phyloP scores from a whole-genome alignment of 2,888 invertebrate species.

The Platynereis dumerilii region DNA sequence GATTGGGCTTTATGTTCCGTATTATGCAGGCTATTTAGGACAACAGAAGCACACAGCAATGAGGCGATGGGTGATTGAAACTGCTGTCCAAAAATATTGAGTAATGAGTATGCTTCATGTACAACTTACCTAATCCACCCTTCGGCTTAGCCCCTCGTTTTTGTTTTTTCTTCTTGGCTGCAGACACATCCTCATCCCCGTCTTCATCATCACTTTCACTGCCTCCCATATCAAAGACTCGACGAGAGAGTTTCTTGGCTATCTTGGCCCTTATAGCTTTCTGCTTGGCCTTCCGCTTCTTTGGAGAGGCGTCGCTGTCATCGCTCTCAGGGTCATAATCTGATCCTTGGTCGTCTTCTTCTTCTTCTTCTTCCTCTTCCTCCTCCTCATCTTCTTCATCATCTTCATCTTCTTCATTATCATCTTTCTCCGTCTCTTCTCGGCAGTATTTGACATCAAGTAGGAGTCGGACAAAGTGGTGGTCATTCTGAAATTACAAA shows the following conservation, averaged over 20 bases:
- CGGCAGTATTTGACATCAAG: constrained; percentile 51
- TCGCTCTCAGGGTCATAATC: constrained; percentile 19
- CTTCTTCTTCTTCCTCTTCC: constrained; percentile 27
- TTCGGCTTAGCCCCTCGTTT: no score
- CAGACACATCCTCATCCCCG: constrained; percentile 22
- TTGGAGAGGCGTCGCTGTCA: not conserved
- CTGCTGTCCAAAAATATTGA: no score
- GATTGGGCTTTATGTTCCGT: no score
- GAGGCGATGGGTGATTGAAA: no score
- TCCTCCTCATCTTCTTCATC: constrained; percentile 22
- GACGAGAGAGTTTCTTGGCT: not conserved
- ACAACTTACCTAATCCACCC: no score
- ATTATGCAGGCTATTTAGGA: no score
- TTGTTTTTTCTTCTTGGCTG: constrained; percentile 18
- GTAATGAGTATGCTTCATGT: no score
- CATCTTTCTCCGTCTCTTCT: no score
- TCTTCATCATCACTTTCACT: constrained; percentile 26
- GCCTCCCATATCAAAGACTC: constrained; percentile 1
- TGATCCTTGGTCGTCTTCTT: constrained; percentile 15
- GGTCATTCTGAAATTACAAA: constrained; percentile 56
- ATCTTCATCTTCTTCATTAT: constrained; percentile 14
- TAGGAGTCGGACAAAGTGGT: constrained; percentile 60
- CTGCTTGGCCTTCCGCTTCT: constrained; percentile 5
- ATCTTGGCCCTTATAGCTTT: not conserved
- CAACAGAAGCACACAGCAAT: no score